Conservation (phyloP, 1,140 invertebrate genomes). For the Tenebrio molitor region DNA sequence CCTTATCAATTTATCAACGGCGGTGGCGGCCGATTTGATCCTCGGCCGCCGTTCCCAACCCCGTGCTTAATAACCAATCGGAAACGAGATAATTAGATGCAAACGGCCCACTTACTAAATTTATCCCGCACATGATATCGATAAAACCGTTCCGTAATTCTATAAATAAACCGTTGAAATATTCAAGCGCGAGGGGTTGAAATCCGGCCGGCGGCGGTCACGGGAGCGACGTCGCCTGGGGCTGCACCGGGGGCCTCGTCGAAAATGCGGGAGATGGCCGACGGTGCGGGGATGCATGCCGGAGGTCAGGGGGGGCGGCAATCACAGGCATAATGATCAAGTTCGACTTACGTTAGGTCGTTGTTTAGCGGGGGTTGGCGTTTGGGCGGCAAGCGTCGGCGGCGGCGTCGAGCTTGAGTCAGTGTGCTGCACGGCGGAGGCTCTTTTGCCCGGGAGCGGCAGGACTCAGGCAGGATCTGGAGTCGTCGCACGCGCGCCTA, state of each 20-base stretch:
- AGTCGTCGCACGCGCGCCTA: constrained; percentile 49
- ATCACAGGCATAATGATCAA: constrained; percentile 10
- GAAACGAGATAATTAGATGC: background rate
- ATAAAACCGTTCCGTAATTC: constrained; percentile 2
- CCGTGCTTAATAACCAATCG: no score
- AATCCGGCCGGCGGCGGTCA: no score
- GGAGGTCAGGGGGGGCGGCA: constrained; percentile 2
- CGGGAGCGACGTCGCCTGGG: no score
- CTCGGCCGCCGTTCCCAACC: no score
- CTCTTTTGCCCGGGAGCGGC: constrained; percentile 56
- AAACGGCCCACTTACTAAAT: constrained; percentile 37
- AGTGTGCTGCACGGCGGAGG: constrained; percentile 30
- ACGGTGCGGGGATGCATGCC: no score
- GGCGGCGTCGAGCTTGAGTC: constrained; percentile 35
- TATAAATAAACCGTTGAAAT: constrained; percentile 15
- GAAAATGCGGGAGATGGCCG: no score
- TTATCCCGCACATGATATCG: constrained; percentile 25
- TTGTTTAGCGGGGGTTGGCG: constrained; percentile 40
- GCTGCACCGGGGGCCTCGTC: no score
- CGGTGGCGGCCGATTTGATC: background rate
- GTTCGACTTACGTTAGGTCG: constrained; percentile 46
- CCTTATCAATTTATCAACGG: background rate
- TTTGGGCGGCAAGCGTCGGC: constrained; percentile 13
- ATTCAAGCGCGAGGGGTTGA: constrained; percentile 18
- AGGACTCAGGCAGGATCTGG: constrained; percentile 54